phyloP scores from a whole-genome alignment of 2,797 vertebrate species.

The Galago senegalensis region DNA sequence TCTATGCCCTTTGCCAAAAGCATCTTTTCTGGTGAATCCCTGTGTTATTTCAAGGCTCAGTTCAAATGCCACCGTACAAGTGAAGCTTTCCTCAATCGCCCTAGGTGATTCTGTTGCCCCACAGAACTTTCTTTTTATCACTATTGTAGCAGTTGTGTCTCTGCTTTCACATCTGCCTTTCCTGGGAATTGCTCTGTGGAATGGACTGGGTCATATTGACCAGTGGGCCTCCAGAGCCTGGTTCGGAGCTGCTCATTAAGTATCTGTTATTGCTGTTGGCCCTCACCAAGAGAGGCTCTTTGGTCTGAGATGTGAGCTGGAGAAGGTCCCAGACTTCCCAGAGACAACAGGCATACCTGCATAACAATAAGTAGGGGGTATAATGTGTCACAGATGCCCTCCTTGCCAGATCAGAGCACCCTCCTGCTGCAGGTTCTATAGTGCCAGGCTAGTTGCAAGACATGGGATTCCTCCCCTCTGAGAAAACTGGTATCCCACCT shows the following conservation, averaged over 20 bases:
- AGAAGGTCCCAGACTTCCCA: not conserved
- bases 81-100: not conserved
- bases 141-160: not conserved
- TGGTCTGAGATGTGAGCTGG: not conserved
- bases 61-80: not conserved
- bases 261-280: not conserved
- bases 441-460: not conserved
- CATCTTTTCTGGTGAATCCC: not conserved
- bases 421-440: not conserved
- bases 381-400: not conserved
- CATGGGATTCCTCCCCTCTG: not conserved
- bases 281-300: not conserved
- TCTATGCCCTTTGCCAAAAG: constrained; percentile 36
- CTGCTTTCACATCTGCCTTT: not conserved
- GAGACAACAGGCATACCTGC: not conserved
- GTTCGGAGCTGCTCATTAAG: not conserved
- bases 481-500: not conserved
- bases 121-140: not conserved
- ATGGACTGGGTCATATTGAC: not conserved
- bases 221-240: not conserved
- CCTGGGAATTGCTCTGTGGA: not conserved
- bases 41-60: constrained; percentile 10
- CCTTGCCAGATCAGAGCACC: not conserved
- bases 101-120: not conserved
- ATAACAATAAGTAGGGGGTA: not conserved